Evolutionary conservation across 1,140 invertebrate species (phyloP).

Genomic region (honey bee (Apis mellifera)): Amel_HAv3.1 CM009933.2:2736501-2737000

Average conservation of each 20-base stretch:
- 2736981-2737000: no score
- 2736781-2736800: background rate
- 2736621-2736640: no score
- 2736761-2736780: slow-evolving; percentile 1
- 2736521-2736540: no score
- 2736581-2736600: no score
- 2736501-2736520: no score
- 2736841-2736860: slow-evolving; percentile 23
- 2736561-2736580: no score
- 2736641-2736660: no score
- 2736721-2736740: slow-evolving; percentile 46
- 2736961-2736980: no score
- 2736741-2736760: slow-evolving; percentile 37
- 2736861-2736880: slow-evolving; percentile 5
- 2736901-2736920: background rate
- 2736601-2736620: no score
- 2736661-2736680: no score
- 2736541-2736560: no score
- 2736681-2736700: no score
- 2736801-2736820: background rate
- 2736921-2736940: background rate
- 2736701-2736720: background rate
- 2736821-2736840: slow-evolving; percentile 41
- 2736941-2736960: background rate
- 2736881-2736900: background rate